Base-by-base conservation (phyloP, 92 coral and sea anemone species). In the Zoanthus solanderi region DNA sequence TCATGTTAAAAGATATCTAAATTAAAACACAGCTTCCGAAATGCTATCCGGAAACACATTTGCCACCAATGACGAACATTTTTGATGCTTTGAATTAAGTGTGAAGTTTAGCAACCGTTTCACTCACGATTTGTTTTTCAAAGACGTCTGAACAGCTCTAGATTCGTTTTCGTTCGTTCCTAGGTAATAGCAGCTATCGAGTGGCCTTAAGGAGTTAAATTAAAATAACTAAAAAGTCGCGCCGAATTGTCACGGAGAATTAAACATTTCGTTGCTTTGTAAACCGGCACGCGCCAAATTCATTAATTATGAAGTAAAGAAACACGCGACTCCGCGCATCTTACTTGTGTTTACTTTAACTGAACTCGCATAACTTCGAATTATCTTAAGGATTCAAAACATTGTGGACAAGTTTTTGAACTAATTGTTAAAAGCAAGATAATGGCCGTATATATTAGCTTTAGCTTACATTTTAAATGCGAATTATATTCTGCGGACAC, bases 1-100 rank as follows among this genome's bases (percentile, higher is more conserved):
- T 81, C 85, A 81, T 30, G 53, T 65, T 66, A 81, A 81, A 52
- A 57, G 85, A 81, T 81, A 81, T 15, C 17, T 28, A 63, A 63
- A 63, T 63, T 63, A 46, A 63, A 53, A 45, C 31, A 16, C 3
- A 81, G 73, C 11, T 68, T 9, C 44, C 29, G 60, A 65, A 65
- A 78, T 13, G 75, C 60, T 66, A 65, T 48, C 75, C 61, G 75
- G 85, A 65, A 80, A 57, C 45, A 53, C 32, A 28, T 30, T 81
- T 18, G 32, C 29, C 17, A 54, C 82, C 82, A 6, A 10, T 12
- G 75, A 14, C 45, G 7, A 15, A 48, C 50, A 10, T 73, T 73
- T 45, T 54, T 2, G 12, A 53, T 77, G 82, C 4, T n/a, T 54
- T 63, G 7, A 10, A 31, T 14, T 31, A 44, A 54, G 29, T 6